These are phyloP conservation scores for Penaeus japonicus DNA, from an alignment of 1,140 invertebrate genomes.

Conservation along the genomic window DNA sequence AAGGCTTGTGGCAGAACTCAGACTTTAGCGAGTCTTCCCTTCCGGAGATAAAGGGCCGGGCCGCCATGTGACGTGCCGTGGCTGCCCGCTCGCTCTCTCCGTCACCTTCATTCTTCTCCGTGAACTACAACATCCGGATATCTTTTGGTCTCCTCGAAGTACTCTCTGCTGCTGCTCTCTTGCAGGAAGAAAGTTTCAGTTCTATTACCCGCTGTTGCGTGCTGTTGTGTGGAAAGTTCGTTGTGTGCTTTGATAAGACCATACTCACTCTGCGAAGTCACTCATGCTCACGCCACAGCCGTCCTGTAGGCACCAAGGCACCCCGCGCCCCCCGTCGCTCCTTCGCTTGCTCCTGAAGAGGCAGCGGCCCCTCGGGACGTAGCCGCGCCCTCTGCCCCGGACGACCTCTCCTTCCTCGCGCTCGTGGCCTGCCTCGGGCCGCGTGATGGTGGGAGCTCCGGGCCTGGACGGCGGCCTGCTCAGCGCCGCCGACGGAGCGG, in stretches of 20 bases:
- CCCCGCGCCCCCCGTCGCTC: neutral
- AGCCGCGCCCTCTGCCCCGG: neutral
- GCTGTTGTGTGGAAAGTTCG: neutral
- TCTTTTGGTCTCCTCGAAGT: neutral
- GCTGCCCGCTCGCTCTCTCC: slow-evolving; percentile 1
- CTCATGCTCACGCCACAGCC: neutral
- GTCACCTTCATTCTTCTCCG: slow-evolving; percentile 17
- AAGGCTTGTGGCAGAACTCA: neutral
- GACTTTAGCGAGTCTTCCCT: neutral
- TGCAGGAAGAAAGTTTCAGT: neutral
- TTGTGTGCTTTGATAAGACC: neutral
- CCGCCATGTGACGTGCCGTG: neutral
- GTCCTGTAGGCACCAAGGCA: neutral
- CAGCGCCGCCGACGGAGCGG: neutral
- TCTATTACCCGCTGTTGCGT: neutral
- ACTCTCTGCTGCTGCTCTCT: neutral
- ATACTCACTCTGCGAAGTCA: neutral
- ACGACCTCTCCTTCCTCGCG: neutral
- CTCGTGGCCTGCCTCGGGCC: no score
- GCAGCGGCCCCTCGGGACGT: neutral
- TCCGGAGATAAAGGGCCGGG: neutral
- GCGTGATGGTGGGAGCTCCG: neutral
- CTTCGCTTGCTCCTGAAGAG: neutral
- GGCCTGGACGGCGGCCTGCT: neutral
- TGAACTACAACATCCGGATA: neutral